Base-by-base conservation (phyloP, 2,888 invertebrate genomes). In the Mythimna albipuncta region DNA sequence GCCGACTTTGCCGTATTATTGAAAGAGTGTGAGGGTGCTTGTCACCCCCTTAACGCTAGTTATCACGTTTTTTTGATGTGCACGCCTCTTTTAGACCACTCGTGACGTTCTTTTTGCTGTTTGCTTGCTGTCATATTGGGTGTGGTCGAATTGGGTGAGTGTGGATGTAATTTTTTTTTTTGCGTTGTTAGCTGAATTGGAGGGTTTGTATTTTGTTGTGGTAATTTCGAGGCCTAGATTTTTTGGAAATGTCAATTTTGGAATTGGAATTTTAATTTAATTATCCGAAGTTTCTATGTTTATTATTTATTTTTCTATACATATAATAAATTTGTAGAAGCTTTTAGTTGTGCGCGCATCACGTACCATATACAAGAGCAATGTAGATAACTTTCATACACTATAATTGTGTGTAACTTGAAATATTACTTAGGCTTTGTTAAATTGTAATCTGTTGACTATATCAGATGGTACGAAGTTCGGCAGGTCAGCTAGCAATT, bases 11-110 rank as follows among this genome's bases (percentile, higher is more conserved):
- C 77, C 82, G 90, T 90, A 90, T 91, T 94, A 93, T 94, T 94
- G 93, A 91, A 90, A 88, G 89, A 83, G 73, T 87, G 90, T 87
- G 85, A 95, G 94, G 76, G 89, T 70, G 69, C 71, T 85, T 59
- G 72, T 62, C 68, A 74, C 92, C 86, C 93, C 93, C 93, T 94
- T 86, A 67, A 91, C 94, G 93, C 94, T 94, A 95, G 95, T 96
- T 95, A 95, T 93, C 93, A 92, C 93, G 91, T 92, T 93, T 93
- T 91, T 94, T 91, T 94, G 93, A 93, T 93, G 91, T 91, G 92
- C 90, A 91, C 90, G 90, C 89, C 92, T 90, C 91, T 93, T 94
- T 93, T 83, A 83, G 86, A 75, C 87, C 90, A 87, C 89, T 89
- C 87, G 83, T 88, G 75, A 82, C 84, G 87, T 79, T 89, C 89